Percentiles rank a stretch among this genome's conserved stretches.
Evolutionary conservation across 2,888 invertebrate genomes (phyloP).

Genomic region (Proisotoma minuta): DNA sequence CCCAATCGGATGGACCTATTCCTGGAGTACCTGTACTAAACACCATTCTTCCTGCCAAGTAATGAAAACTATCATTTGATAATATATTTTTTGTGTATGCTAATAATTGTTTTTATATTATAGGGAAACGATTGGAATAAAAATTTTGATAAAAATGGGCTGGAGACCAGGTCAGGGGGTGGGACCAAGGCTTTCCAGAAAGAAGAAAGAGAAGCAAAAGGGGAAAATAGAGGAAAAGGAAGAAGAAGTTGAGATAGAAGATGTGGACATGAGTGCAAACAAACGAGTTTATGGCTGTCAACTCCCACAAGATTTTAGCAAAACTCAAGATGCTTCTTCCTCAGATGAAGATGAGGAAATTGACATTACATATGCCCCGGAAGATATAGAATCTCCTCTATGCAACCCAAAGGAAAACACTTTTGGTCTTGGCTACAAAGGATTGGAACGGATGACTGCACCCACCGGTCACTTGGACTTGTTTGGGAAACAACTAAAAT

Average conservation of each 20-base stretch:
- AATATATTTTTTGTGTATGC: background rate
- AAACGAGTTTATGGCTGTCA: slow-evolving; percentile 54
- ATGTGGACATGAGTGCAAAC: background rate
- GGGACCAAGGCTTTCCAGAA: slow-evolving; percentile 59
- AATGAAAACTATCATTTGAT: too few species aligned
- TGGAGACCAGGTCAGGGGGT: slow-evolving; percentile 86
- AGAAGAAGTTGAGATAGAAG: background rate
- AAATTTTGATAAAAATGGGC: slow-evolving; percentile 81
- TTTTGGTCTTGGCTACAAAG: slow-evolving; percentile 73
- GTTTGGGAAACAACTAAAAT: slow-evolving; percentile 55
- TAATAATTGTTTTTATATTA: slow-evolving; percentile 5
- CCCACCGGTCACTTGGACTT: slow-evolving; percentile 52
- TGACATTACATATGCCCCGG: slow-evolving; percentile 62
- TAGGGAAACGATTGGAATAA: slow-evolving; percentile 82
- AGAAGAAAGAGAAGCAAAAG: slow-evolving; percentile 30
- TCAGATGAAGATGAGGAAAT: slow-evolving; percentile 28
- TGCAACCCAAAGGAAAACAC: slow-evolving; percentile 71
- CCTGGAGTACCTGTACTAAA: slow-evolving; percentile 68
- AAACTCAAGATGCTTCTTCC: slow-evolving; percentile 38
- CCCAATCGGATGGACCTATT: slow-evolving; percentile 53
- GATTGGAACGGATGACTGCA: slow-evolving; percentile 63
- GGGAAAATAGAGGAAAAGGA: slow-evolving; percentile 1
- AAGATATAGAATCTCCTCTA: slow-evolving; percentile 71
- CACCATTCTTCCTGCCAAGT: slow-evolving; percentile 64
- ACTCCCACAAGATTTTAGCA: slow-evolving; percentile 33